phyloP scores from a whole-genome alignment of 1,140 invertebrate genomes.

The Phthorimaea operculella region DNA sequence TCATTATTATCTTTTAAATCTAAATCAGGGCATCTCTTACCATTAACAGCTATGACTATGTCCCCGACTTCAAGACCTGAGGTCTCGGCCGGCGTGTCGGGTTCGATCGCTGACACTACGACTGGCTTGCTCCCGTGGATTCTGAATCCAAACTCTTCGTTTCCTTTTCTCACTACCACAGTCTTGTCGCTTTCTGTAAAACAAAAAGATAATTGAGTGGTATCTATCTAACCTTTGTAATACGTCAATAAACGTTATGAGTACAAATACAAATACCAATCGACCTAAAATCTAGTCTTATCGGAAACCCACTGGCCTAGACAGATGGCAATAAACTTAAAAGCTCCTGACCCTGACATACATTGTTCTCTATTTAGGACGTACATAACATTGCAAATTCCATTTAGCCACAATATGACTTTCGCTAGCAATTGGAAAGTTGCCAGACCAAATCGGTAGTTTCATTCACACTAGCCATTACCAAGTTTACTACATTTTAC shows the following conservation, averaged over 20 bases:
- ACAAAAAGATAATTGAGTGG: too few species aligned
- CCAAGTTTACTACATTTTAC: too few species aligned
- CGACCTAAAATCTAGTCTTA: slow-evolving; percentile 10
- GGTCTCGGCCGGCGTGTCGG: slow-evolving; percentile 88
- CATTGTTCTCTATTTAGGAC: slow-evolving; percentile 23
- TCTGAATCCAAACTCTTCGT: slow-evolving; percentile 94
- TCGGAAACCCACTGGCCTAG: slow-evolving; percentile 24
- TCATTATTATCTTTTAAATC: slow-evolving; percentile 75
- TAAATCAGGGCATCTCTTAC: slow-evolving; percentile 58
- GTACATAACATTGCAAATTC: slow-evolving; percentile 5
- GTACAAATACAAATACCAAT: neutral
- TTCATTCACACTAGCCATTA: too few species aligned
- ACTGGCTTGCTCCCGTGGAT: slow-evolving; percentile 96
- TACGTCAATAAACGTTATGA: neutral
- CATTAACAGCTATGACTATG: slow-evolving; percentile 93
- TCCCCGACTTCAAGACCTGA: slow-evolving; percentile 94
- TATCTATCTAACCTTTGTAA: too few species aligned
- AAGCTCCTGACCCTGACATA: slow-evolving; percentile 41
- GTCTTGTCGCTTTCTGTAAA: slow-evolving; percentile 85
- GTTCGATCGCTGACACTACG: slow-evolving; percentile 94
- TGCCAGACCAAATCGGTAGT: too few species aligned
- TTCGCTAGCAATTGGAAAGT: too few species aligned
- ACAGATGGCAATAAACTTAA: slow-evolving; percentile 28
- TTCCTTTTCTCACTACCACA: slow-evolving; percentile 82
- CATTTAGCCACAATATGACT: neutral